These are phyloP conservation scores for Bolinopsis microptera DNA, from an alignment of 37 sponge, comb jelly and placozoan genomes.

Conservation along the genomic window DNA sequence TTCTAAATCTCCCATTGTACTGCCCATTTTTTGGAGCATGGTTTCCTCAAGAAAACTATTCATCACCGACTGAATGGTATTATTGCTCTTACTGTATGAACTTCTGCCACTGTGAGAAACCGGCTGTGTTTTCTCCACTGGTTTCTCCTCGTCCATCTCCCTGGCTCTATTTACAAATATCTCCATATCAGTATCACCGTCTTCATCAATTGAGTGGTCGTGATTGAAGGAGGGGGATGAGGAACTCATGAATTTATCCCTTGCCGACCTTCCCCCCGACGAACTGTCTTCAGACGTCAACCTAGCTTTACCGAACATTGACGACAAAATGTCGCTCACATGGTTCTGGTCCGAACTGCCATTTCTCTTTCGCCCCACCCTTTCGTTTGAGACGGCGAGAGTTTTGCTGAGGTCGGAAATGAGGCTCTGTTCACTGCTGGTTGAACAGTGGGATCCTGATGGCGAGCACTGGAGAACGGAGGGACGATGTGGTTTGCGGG, in stretches of 20 bases:
- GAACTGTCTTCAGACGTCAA: neutral
- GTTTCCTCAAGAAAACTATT: neutral
- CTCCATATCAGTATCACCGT: neutral
- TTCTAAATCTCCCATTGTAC: neutral
- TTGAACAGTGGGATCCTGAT: neutral
- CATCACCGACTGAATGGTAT: neutral
- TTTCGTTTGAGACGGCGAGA: neutral
- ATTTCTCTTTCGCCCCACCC: neutral
- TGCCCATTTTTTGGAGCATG: neutral
- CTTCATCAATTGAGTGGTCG: neutral
- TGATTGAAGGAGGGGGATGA: constrained; percentile 9
- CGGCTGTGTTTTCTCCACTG: neutral
- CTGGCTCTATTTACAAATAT: neutral
- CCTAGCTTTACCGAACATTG: neutral
- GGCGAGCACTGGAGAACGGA: neutral
- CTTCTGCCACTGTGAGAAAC: neutral
- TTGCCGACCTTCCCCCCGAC: neutral
- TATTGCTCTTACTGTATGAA: neutral
- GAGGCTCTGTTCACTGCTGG: neutral
- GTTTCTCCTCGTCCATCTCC: neutral
- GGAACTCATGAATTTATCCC: constrained; percentile 37
- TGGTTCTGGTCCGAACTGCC: neutral
- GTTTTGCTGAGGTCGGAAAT: neutral
- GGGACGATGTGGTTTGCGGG: neutral
- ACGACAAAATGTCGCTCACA: neutral